Evolutionary conservation across 1,140 invertebrate species (phyloP), one percentile per base, ranked within the genome.

Genomic region (Diuraphis noxia): DNA sequence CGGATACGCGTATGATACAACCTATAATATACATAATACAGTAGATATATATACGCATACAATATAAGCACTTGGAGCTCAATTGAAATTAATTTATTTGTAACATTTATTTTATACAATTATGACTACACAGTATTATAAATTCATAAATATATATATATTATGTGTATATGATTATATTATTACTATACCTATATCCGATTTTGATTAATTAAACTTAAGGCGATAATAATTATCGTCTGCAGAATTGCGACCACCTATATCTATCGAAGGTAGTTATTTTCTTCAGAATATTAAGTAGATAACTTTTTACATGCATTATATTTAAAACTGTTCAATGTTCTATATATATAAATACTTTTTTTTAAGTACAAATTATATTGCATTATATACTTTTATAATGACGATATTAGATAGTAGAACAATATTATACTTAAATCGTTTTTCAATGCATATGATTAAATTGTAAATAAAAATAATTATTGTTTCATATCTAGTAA

Each of bases 11-110:
- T n/a, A n/a, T 72, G 13, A 72, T 72, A 34, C 13, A 63, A 30
- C 17, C 56, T 72, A 19, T 72, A 19, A 30, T 63, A 13, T 63
- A 63, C 13, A 63, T 5, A n/a, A n/a, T 2, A 72, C 9, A 72
- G 56, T 82, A 82, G 10, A 25, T 30, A 13, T 25, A 82, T 25
- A 36, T n/a, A 72, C 34, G 19, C 4, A 82, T 40, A 36, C 9
- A 19, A 8, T n/a, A 72, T 72, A 43, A 41, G 30, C 81, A 82
- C 38, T 23, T 36, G 30, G n/a, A 86, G 84, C 84, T 86, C 84
- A 86, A 86, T 49, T 49, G 84, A 36, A 46, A 49, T 86, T 86
- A 19, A 49, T 86, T 86, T 86, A 86, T 86, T 46, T 46, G 41
- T 46, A 86, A 21, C 43, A 34, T n/a, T 82, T 41, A 41, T 41